A percentile compares a stretch with the other conserved stretches of the same genome.
Conservation (phyloP, 2,113 vertebrate species). For the Megaceryle torquata region DNA sequence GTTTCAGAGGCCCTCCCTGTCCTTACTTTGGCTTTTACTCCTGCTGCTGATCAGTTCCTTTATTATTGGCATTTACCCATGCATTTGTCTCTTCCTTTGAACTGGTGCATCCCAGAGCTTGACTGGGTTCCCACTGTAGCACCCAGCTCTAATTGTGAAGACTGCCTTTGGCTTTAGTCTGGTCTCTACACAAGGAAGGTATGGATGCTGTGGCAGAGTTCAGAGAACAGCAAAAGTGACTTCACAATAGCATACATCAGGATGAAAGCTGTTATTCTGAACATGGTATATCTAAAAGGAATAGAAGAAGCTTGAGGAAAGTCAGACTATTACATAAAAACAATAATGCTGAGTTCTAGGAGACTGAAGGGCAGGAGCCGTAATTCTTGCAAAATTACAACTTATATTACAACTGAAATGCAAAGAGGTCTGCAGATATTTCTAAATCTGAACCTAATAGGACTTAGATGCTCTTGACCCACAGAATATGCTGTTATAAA, state of each 20-base stretch:
- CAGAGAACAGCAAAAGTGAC: not conserved
- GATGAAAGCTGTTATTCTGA: not conserved
- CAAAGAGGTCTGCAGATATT: not conserved
- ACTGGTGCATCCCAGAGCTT: not conserved
- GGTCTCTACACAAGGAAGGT: not conserved
- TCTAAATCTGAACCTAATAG: not conserved
- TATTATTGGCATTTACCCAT: not conserved
- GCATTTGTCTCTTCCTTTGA: not conserved
- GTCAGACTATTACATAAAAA: not conserved
- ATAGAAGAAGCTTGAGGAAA: not conserved
- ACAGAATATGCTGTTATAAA: not conserved
- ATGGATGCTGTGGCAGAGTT: not conserved
- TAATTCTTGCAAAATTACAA: not conserved
- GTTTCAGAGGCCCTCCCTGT: not conserved
- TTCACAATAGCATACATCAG: not conserved
- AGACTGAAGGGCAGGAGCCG: not conserved
- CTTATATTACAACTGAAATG: not conserved
- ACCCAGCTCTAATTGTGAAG: not conserved
- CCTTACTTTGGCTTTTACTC: not conserved
- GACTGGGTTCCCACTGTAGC: not conserved
- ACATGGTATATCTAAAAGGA: not conserved
- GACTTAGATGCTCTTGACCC: not conserved
- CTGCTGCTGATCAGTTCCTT: not conserved
- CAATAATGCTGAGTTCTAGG: not conserved
- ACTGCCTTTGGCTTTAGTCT: not conserved